Base-by-base conservation (phyloP, 35 echinoderm and acorn worm species). In the Ptychodera flava region DNA sequence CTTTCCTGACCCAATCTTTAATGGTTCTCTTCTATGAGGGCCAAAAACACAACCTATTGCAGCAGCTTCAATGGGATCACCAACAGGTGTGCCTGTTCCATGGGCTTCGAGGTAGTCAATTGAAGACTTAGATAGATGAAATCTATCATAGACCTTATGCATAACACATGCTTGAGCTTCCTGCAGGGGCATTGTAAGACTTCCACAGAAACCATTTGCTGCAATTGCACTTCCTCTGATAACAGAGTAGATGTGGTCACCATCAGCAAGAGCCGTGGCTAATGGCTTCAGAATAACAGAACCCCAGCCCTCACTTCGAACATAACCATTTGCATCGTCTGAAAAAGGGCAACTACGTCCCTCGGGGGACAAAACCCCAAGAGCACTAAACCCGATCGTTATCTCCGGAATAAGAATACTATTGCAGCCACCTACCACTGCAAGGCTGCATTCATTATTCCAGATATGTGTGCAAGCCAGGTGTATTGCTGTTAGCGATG, bases 41-140 rank as follows among this genome's bases (percentile, higher is more conserved):
- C 53, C 84, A 78, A 97, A 97, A 53, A 89, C 82, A 34, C 77
- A 79, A 1, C 92, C 91, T 28, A 97, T 94, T 1, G 95, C 95
- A 83, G 93, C 87, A n/a, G 95, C 95, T 81, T 97, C 95, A 2
- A 97, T 83, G 0, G 95, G 95, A 89, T 97, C 95, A 15, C 95
- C 95, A 80, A 97, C 95, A 84, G 90, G 93, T 36, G 95, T 97
- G 0, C 95, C 95, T 6, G 95, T 97, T 15, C 95, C 95, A 79
- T 97, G 95, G 35, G 95, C 95, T 85, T 97, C 95, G 1, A 97
- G 79, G 77, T 86, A 97, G 28, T 92, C 85, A 0, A 97, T 89
- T 36, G 88, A 79, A 29, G 87, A 87, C 90, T 94, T 92, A 32
- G 89, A 38, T 30, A 97, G 37, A 78, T 79, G 53, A 53, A 91